These are phyloP conservation scores for Neotoma lepida DNA, from an alignment of 2,113 vertebrate species.

Conservation along the genomic window DNA sequence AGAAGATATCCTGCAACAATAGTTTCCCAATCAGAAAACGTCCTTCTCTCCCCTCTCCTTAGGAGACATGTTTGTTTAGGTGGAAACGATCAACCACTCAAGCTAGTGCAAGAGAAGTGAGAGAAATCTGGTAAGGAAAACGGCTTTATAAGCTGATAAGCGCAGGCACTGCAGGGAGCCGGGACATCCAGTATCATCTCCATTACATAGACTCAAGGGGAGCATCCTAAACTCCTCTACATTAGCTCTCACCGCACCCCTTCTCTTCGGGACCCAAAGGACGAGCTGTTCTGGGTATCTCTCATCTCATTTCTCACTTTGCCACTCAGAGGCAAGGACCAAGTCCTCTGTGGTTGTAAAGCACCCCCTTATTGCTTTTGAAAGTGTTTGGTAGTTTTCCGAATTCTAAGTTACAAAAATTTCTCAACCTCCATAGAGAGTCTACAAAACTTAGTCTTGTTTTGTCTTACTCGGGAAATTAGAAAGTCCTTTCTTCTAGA, in stretches of 20 bases:
- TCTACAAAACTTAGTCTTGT: not conserved
- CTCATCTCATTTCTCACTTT: not conserved
- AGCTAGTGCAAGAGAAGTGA: not conserved
- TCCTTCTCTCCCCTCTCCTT: not conserved
- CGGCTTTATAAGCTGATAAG: not conserved
- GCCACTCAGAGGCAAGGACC: no score
- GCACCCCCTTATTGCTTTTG: not conserved
- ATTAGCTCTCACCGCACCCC: rapidly evolving
- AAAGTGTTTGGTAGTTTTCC: not conserved
- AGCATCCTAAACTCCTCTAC: rapidly evolving
- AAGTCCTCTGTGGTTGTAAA: not conserved
- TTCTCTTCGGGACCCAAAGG: not conserved
- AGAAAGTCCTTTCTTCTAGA: not conserved
- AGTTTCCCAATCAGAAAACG: not conserved
- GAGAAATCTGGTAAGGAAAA: not conserved
- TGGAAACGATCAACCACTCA: not conserved
- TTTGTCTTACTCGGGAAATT: not conserved
- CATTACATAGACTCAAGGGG: rapidly evolving
- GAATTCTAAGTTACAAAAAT: not conserved
- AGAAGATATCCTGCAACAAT: not conserved
- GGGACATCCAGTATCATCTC: not conserved
- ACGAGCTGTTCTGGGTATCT: not conserved
- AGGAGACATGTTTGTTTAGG: not conserved
- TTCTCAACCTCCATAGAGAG: not conserved
- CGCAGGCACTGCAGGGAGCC: no score